Percentiles rank a stretch among this genome's conserved stretches.
Conservation (phyloP, 1,140 invertebrate genomes). For the Drosophila malerkotliana region DNA sequence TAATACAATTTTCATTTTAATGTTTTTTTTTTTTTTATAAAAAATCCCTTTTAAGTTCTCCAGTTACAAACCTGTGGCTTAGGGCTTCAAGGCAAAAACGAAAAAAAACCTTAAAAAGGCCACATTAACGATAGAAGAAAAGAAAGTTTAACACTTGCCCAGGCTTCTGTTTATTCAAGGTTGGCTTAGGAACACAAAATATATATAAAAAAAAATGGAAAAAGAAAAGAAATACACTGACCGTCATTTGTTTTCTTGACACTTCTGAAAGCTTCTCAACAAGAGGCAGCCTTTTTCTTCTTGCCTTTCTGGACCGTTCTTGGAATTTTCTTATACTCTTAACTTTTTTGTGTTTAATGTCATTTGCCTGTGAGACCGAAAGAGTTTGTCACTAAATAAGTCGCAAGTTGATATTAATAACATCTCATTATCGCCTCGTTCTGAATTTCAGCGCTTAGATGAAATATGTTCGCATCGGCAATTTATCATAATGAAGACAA, state of each 20-base stretch:
- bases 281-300: conserved; percentile 51
- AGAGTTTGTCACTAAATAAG: conserved; percentile 72
- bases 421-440: conserved; percentile 76
- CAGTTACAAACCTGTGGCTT: conserved; percentile 51
- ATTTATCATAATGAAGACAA: conserved; percentile 76
- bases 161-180: conserved; percentile 29
- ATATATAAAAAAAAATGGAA: conserved; percentile 19
- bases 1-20: conserved; percentile 25
- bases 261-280: conserved; percentile 67
- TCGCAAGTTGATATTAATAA: conserved; percentile 80
- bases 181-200: conserved; percentile 38
- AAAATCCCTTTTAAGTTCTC: conserved; percentile 68
- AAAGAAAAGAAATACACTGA: conserved; percentile 36
- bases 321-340: conserved; percentile 36
- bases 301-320: conserved; percentile 32
- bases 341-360: conserved; percentile 59
- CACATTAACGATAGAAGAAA: conserved; percentile 51
- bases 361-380: conserved; percentile 26
- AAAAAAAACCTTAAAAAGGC: conserved; percentile 15
- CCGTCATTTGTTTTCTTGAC: conserved; percentile 80
- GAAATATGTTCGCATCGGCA: conserved; percentile 63
- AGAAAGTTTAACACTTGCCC: conserved; percentile 64
- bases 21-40: conserved; percentile 25
- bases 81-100: conserved; percentile 9
- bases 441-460: conserved; percentile 59